Evolutionary conservation across 1,140 invertebrate species (phyloP).

Genomic region (Eurosta solidaginis): DNA sequence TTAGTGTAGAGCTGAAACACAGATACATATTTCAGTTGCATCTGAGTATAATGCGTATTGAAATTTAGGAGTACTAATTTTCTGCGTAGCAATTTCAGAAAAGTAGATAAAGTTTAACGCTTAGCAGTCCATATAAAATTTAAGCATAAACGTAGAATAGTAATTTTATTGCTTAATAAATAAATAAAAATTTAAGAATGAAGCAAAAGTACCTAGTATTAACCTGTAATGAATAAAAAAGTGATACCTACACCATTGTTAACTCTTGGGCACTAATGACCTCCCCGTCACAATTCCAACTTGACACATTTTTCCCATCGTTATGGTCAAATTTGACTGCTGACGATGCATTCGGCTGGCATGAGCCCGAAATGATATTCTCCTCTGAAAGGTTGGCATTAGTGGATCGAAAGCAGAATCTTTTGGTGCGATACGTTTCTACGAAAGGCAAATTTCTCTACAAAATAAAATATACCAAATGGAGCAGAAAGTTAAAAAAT

Average conservation of each 20-base stretch:
- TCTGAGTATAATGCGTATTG: no score
- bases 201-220: neutral
- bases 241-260: conserved; percentile 67
- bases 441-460: conserved; percentile 74
- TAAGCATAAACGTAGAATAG: no score
- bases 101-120: no score
- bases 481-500: neutral
- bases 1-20: no score
- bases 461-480: conserved; percentile 61
- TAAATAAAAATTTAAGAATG: no score
- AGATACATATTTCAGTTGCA: no score
- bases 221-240: neutral
- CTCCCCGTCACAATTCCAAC: conserved; percentile 90
- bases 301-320: conserved; percentile 59
- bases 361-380: conserved; percentile 51
- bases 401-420: conserved; percentile 72
- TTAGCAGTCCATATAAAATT: no score
- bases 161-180: no score
- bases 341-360: conserved; percentile 45
- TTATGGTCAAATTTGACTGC: conserved; percentile 22
- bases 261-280: conserved; percentile 71
- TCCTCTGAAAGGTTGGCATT: conserved; percentile 47
- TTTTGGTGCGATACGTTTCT: conserved; percentile 74
- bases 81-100: no score
- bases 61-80: no score